phyloP scores from a whole-genome alignment of 2,797 vertebrate species.

The Sebastes iracundus region DNA sequence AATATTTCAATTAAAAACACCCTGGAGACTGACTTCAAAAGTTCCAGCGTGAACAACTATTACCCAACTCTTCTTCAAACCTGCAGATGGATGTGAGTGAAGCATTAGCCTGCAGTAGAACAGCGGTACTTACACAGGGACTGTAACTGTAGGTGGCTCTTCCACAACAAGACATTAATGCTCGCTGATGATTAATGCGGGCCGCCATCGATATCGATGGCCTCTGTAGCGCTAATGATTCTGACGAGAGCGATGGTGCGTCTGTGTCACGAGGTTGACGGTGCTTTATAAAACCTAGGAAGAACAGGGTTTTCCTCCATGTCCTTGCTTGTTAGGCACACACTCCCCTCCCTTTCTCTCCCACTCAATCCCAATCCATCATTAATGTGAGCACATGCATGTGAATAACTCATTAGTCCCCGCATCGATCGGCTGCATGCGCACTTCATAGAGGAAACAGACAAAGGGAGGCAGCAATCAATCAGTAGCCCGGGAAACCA shows the following conservation, averaged over 20 bases:
- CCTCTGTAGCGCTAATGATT: slow-evolving; percentile 47
- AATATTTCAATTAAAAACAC: slow-evolving; percentile 19
- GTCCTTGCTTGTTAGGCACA: slow-evolving; percentile 19
- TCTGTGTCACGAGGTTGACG: slow-evolving; percentile 15
- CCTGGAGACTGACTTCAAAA: slow-evolving; percentile 1
- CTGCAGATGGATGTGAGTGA: background rate
- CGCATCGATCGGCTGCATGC: slow-evolving; percentile 67
- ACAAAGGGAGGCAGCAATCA: slow-evolving; percentile 68
- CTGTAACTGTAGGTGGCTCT: slow-evolving; percentile 42
- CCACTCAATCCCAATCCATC: slow-evolving; percentile 25
- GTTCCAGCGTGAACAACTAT: slow-evolving; percentile 5
- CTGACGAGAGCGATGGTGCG: slow-evolving; percentile 23
- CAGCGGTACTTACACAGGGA: background rate
- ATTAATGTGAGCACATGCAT: slow-evolving; percentile 61
- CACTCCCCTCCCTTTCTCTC: background rate
- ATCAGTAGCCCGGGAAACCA: slow-evolving; percentile 74
- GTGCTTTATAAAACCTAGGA: slow-evolving; percentile 26
- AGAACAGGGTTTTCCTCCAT: background rate
- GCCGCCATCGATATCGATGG: slow-evolving; percentile 45
- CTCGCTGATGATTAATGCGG: slow-evolving; percentile 56
- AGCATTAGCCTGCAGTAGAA: slow-evolving; percentile 15
- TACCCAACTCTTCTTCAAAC: slow-evolving; percentile 4
- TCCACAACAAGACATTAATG: slow-evolving; percentile 47
- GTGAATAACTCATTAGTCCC: slow-evolving; percentile 75
- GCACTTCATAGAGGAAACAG: slow-evolving; percentile 50